Conservation (phyloP, 1,140 invertebrate species). For the Cardiocondyla obscurior region DNA sequence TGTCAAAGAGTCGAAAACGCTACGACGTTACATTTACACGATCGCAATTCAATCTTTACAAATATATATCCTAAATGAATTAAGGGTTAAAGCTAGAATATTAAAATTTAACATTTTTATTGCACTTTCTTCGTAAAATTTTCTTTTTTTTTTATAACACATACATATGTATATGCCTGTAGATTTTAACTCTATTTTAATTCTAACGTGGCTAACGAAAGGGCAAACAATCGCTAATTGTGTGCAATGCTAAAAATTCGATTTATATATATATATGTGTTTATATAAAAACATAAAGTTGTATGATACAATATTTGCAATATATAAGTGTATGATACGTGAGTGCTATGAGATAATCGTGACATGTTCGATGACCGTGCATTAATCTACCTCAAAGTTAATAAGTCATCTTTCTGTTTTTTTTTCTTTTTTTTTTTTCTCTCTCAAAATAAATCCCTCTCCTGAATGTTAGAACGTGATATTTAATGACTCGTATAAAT, state of each 20-base stretch:
- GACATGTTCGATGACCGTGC: constrained; percentile 37
- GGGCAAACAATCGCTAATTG: constrained; percentile 63
- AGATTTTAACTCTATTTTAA: not conserved
- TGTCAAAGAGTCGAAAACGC: not conserved
- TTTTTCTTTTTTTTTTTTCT: not conserved
- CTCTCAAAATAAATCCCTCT: not conserved
- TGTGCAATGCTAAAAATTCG: constrained; percentile 65
- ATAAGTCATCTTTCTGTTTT: not conserved
- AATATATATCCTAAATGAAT: not conserved
- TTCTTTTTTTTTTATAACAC: not conserved
- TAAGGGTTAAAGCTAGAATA: not conserved
- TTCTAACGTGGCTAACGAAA: constrained; percentile 38
- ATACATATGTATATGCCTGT: not conserved
- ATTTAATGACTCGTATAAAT: not conserved
- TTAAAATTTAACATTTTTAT: not conserved
- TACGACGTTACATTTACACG: no score
- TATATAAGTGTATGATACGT: constrained; percentile 19
- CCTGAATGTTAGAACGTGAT: not conserved
- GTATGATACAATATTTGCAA: constrained; percentile 62
- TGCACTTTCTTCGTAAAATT: not conserved
- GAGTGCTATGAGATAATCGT: constrained; percentile 22
- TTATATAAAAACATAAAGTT: constrained; percentile 60
- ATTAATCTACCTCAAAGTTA: constrained; percentile 27
- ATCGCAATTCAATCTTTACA: no score
- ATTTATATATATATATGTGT: constrained; percentile 69